These are phyloP conservation scores for Bolborhynchus lineola DNA, from an alignment of 2,113 vertebrate species.

Conservation along the genomic window DNA sequence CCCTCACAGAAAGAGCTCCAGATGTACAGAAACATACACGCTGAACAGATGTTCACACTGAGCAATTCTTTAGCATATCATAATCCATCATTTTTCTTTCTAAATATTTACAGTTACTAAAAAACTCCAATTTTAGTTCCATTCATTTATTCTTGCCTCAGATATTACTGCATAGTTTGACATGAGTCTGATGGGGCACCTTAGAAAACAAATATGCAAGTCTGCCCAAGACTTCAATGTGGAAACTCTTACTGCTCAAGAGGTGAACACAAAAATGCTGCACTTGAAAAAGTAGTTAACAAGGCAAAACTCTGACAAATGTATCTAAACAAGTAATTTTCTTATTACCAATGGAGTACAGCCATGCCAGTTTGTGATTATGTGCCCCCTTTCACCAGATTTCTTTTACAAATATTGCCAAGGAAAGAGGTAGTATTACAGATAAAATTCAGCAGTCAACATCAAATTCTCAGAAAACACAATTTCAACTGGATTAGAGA, in stretches of 20 bases:
- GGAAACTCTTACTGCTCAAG: neutral
- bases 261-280: neutral
- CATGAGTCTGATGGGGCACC: neutral
- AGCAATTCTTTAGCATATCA: neutral
- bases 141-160: neutral
- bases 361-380: rapidly evolving
- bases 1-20: neutral
- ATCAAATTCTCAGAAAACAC: neutral
- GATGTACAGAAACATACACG: neutral
- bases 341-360: neutral
- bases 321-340: neutral
- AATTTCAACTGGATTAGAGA: neutral
- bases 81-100: neutral
- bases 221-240: neutral
- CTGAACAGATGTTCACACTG: neutral
- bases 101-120: neutral
- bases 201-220: neutral
- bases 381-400: neutral
- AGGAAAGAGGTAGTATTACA: neutral
- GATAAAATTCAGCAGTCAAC: neutral
- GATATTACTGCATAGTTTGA: neutral
- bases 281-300: neutral
- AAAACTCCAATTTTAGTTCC: neutral
- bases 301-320: neutral
- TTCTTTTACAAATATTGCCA: neutral